A percentile compares a stretch with the other conserved stretches of the same genome.
phyloP scores from a whole-genome alignment of 1,140 invertebrate species.

The Drosophila tropicalis region DNA sequence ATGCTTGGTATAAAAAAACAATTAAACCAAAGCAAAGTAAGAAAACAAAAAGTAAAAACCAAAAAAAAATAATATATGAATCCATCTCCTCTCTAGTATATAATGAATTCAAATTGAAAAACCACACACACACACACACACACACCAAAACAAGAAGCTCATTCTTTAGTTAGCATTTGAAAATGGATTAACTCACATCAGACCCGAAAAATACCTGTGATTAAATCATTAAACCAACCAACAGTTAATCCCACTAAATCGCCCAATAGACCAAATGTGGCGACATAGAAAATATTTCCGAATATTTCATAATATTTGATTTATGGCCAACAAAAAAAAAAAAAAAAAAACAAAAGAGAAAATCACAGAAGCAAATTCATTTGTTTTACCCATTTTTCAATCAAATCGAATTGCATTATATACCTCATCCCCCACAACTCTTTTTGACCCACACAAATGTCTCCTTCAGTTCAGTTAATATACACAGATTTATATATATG shows the following conservation, averaged over 20 bases:
- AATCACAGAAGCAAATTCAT: conserved; percentile 32
- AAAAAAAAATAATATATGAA: no score
- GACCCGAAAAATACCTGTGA: neutral
- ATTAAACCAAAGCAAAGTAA: no score
- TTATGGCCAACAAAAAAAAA: conserved; percentile 25
- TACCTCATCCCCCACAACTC: neutral
- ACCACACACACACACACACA: no score
- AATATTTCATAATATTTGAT: conserved; percentile 20
- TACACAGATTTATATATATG: neutral
- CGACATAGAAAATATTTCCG: conserved; percentile 1
- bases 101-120: no score
- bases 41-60: no score
- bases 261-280: conserved; percentile 16
- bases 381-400: conserved; percentile 4
- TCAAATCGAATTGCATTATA: conserved; percentile 21
- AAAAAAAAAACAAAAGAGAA: conserved; percentile 20
- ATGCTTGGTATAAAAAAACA: no score
- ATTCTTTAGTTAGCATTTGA: no score
- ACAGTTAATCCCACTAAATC: conserved; percentile 16
- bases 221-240: neutral
- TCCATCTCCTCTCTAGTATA: no score
- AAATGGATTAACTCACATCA: no score
- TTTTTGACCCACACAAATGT: neutral
- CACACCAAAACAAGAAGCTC: no score
- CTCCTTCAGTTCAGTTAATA: conserved; percentile 4